phyloP scores from a whole-genome alignment of 1,140 invertebrate genomes.

The Drosophila simulans region DNA sequence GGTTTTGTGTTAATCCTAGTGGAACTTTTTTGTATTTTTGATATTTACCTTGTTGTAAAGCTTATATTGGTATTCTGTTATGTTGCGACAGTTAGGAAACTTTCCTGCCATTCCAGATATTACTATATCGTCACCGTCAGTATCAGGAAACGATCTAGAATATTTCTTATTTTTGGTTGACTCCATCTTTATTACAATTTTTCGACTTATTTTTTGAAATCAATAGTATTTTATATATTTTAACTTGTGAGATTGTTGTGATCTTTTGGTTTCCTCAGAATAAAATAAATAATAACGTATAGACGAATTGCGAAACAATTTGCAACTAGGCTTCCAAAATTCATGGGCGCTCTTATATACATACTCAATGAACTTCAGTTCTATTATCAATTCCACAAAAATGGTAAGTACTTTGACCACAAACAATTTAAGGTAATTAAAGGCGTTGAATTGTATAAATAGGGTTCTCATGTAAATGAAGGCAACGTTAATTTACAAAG shows the following conservation, averaged over 20 bases:
- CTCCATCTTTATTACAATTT: slow-evolving; percentile 7
- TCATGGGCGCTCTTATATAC: slow-evolving; percentile 66
- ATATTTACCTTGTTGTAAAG: slow-evolving; percentile 89
- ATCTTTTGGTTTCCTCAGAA: slow-evolving; percentile 10
- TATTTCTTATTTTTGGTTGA: slow-evolving; percentile 67
- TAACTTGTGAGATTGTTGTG: background rate
- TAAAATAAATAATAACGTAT: slow-evolving; percentile 39
- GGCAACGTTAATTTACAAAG: slow-evolving; percentile 26
- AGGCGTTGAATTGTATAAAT: slow-evolving; percentile 65
- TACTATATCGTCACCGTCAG: slow-evolving; percentile 91
- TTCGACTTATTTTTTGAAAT: background rate
- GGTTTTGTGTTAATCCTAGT: no score
- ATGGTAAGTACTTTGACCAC: slow-evolving; percentile 70
- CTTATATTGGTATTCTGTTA: slow-evolving; percentile 92
- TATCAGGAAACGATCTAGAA: slow-evolving; percentile 68
- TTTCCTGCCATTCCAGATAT: slow-evolving; percentile 92
- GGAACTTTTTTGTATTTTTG: background rate
- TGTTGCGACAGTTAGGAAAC: slow-evolving; percentile 94
- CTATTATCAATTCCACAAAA: slow-evolving; percentile 64
- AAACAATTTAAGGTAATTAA: slow-evolving; percentile 61
- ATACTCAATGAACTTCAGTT: slow-evolving; percentile 1
- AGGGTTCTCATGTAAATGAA: slow-evolving; percentile 22
- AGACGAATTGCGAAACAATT: slow-evolving; percentile 60
- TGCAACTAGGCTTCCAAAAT: slow-evolving; percentile 59
- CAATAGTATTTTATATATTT: background rate